A percentile compares a stretch with the other conserved stretches of the same genome.
phyloP scores from a whole-genome alignment of 2,888 invertebrate species.

The Halocaridina rubra region DNA sequence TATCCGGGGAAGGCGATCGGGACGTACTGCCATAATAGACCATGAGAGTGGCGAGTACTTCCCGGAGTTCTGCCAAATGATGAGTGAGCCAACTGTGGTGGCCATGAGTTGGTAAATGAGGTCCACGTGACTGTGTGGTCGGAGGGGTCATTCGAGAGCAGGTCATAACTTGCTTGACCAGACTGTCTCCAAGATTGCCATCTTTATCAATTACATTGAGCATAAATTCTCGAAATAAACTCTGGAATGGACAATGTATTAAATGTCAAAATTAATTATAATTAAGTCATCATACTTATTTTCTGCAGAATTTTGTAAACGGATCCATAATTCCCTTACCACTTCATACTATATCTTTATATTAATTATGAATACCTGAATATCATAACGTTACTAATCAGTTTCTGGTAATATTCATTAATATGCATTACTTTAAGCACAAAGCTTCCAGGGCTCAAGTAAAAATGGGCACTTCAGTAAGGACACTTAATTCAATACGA shows the following conservation, averaged over 20 bases:
- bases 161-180: constrained; percentile 26
- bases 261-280: no score
- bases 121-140: constrained; percentile 11
- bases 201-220: constrained; percentile 54
- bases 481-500: not conserved
- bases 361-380: no score
- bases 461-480: not conserved
- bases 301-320: no score
- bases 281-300: no score
- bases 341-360: no score
- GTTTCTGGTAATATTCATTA: no score
- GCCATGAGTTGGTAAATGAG: constrained; percentile 13
- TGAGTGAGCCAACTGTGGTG: constrained; percentile 37
- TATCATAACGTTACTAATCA: no score
- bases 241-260: constrained; percentile 36
- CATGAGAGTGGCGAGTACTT: constrained; percentile 54
- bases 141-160: constrained; percentile 7
- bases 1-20: constrained; percentile 33
- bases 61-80: constrained; percentile 47
- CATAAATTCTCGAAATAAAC: constrained; percentile 55
- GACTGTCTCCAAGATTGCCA: constrained; percentile 28
- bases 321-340: no score
- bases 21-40: constrained; percentile 59
- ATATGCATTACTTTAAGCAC: no score
- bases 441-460: no score